Percentiles rank a stretch among this genome's conserved stretches.
phyloP scores from a whole-genome alignment of 1,140 invertebrate species.

The Myzus persicae region DNA sequence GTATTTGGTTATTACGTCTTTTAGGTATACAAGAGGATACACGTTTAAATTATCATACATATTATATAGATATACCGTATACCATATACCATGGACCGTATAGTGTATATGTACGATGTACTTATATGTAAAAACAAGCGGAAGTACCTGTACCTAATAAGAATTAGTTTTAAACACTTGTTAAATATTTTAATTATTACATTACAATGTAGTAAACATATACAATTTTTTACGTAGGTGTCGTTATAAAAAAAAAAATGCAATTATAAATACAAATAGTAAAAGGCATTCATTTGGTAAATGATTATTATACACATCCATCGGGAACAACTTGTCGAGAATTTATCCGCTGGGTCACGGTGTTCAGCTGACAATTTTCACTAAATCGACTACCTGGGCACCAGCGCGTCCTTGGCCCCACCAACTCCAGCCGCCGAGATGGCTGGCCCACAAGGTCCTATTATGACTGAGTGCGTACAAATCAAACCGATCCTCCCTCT shows the following conservation, averaged over 20 bases:
- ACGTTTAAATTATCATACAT: neutral
- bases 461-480: slow-evolving; percentile 31
- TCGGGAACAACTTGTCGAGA: neutral
- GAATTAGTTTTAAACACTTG: neutral
- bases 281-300: neutral
- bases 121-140: too few relatives aligned
- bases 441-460: neutral
- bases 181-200: neutral
- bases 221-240: neutral
- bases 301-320: neutral
- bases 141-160: neutral
- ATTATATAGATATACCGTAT: too few relatives aligned
- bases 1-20: neutral
- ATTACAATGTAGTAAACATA: neutral
- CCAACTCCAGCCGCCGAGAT: neutral
- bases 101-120: too few relatives aligned
- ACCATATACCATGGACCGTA: too few relatives aligned
- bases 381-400: slow-evolving; percentile 35
- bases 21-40: neutral
- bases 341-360: neutral
- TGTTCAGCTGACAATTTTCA: slow-evolving; percentile 7
- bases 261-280: too few relatives aligned
- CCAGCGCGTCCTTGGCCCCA: slow-evolving; percentile 30
- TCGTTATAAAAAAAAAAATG: neutral
- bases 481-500: slow-evolving; percentile 25